phyloP scores from a whole-genome alignment of 2,797 vertebrate species.

The Lagorchestes hirsutus region DNA sequence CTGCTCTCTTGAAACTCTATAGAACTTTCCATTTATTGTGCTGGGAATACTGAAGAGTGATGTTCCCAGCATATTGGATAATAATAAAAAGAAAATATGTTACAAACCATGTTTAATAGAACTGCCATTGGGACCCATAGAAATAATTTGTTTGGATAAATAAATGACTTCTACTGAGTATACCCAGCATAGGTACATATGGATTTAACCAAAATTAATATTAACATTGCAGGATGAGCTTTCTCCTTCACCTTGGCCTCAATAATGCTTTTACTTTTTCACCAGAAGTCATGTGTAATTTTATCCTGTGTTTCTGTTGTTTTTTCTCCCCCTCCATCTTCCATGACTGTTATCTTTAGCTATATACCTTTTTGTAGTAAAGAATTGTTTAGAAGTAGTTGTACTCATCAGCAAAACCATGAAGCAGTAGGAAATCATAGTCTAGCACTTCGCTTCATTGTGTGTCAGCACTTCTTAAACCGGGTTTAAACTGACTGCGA shows the following conservation, averaged over 20 bases:
- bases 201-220: conserved; percentile 28
- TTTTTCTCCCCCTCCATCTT: neutral
- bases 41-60: conserved; percentile 44
- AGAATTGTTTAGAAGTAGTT: conserved; percentile 21
- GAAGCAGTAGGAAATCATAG: neutral
- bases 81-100: conserved; percentile 44
- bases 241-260: neutral
- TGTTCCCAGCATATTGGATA: conserved; percentile 4
- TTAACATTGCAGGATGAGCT: neutral
- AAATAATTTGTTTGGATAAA: neutral
- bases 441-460: neutral
- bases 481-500: too few relatives aligned
- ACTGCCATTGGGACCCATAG: neutral
- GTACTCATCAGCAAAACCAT: neutral
- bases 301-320: neutral
- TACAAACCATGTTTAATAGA: neutral
- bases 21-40: conserved; percentile 64
- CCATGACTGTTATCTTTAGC: conserved; percentile 3
- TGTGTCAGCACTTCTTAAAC: neutral
- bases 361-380: conserved; percentile 15
- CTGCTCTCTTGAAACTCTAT: conserved; percentile 51
- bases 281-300: neutral
- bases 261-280: conserved; percentile 5
- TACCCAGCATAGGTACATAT: neutral
- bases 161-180: conserved; percentile 1